These are phyloP conservation scores for Agapornis canus DNA, from an alignment of 2,797 vertebrate genomes.

Conservation along the genomic window DNA sequence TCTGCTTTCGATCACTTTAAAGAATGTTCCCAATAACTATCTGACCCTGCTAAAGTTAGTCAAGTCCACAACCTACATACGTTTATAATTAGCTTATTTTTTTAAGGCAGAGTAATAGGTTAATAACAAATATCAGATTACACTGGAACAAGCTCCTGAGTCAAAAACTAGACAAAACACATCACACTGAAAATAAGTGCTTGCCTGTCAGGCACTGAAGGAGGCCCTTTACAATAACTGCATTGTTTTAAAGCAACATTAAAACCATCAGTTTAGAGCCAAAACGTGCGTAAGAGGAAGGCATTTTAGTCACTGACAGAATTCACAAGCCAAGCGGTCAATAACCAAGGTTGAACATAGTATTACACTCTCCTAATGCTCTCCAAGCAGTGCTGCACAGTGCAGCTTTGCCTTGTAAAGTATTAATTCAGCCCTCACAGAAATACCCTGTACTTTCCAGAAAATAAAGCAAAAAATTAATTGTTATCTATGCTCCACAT, in stretches of 20 bases:
- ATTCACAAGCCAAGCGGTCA: not conserved
- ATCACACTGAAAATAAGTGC: constrained; percentile 65
- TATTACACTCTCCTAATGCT: not conserved
- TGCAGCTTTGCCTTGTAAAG: not conserved
- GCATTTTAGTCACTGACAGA: not conserved
- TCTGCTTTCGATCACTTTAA: constrained; percentile 70
- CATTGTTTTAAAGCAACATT: constrained; percentile 27
- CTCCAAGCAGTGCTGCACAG: not conserved
- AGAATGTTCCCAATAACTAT: constrained; percentile 64
- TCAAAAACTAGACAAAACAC: constrained; percentile 73
- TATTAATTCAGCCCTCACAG: not conserved
- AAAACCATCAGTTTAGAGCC: not conserved
- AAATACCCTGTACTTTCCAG: not conserved
- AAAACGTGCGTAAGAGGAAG: not conserved
- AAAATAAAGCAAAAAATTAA: not conserved
- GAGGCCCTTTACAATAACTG: constrained; percentile 39
- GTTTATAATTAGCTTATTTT: constrained; percentile 85
- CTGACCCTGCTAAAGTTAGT: constrained; percentile 74
- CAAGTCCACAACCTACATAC: constrained; percentile 75
- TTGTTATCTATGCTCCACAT: not conserved
- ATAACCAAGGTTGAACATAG: not conserved
- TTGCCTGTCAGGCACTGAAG: constrained; percentile 30
- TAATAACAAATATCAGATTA: constrained; percentile 87
- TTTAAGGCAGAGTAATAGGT: constrained; percentile 75
- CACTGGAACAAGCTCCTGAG: constrained; percentile 84